Evolutionary conservation across 2,113 vertebrate species (phyloP).

Genomic region (Nibea albiflora): DNA sequence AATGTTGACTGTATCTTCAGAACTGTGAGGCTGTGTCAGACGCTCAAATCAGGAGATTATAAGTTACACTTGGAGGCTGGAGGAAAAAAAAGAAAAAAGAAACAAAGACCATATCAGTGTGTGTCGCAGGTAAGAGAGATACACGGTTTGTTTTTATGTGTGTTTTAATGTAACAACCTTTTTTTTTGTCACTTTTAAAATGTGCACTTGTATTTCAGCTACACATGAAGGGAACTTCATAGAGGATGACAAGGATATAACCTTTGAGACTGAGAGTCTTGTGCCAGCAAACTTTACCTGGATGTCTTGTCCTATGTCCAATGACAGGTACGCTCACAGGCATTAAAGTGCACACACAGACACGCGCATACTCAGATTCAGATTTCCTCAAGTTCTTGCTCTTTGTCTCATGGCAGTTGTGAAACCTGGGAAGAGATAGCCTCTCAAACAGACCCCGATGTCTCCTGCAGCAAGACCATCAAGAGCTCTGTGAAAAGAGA

Average conservation of each 20-base stretch:
- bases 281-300: constrained; percentile 66
- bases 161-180: background rate
- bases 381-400: background rate
- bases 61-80: constrained; percentile 88
- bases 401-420: constrained; percentile 56
- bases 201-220: background rate
- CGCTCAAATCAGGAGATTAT: constrained; percentile 87
- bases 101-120: constrained; percentile 86
- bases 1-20: constrained; percentile 76
- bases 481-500: constrained; percentile 71
- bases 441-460: background rate
- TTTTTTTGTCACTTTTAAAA: background rate
- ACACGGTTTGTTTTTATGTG: background rate
- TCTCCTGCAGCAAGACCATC: constrained; percentile 81
- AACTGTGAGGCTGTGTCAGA: constrained; percentile 83
- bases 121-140: constrained; percentile 87
- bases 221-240: constrained; percentile 51
- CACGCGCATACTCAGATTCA: background rate
- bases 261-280: constrained; percentile 35
- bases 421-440: constrained; percentile 51
- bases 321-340: constrained; percentile 37
- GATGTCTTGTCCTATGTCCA: constrained; percentile 9
- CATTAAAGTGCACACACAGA: background rate
- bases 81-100: constrained; percentile 51
- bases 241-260: accelerated